phyloP scores from a whole-genome alignment of 2,888 invertebrate species.

The Barypeithes pellucidus region DNA sequence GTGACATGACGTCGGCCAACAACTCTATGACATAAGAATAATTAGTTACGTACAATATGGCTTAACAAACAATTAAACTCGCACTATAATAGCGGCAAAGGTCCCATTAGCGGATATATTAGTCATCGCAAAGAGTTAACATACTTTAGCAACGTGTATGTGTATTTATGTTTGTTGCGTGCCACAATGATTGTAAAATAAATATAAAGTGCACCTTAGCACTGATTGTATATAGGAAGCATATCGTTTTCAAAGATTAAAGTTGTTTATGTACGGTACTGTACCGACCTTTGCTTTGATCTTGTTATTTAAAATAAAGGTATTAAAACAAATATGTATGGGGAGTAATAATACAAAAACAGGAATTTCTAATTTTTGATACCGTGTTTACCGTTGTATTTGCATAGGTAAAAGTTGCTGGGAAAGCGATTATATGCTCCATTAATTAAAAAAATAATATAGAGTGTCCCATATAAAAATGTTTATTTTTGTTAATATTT shows the following conservation, averaged over 20 bases:
- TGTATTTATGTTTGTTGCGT: constrained; percentile 19
- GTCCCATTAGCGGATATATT: constrained; percentile 21
- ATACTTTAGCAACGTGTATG: constrained; percentile 15
- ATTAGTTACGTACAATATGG: neutral
- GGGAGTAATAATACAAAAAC: too few species aligned
- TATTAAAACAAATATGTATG: too few species aligned
- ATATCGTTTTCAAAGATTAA: constrained; percentile 6
- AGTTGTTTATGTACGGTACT: constrained; percentile 5
- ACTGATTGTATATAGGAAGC: constrained; percentile 19
- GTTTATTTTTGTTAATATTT: too few species aligned
- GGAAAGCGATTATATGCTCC: too few species aligned
- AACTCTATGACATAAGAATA: neutral
- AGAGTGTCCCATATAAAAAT: too few species aligned
- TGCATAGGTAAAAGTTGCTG: too few species aligned
- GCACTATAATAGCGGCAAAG: constrained; percentile 8
- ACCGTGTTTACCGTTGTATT: too few species aligned
- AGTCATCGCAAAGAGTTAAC: constrained; percentile 30
- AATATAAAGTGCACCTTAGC: constrained; percentile 16
- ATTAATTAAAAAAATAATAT: too few species aligned
- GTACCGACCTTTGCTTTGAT: too few species aligned
- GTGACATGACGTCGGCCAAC: too few species aligned
- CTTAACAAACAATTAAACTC: neutral
- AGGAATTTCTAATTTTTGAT: too few species aligned
- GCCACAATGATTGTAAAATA: neutral
- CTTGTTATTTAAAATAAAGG: neutral